phyloP scores from a whole-genome alignment of 2,113 vertebrate species.

The Cololabis saira region DNA sequence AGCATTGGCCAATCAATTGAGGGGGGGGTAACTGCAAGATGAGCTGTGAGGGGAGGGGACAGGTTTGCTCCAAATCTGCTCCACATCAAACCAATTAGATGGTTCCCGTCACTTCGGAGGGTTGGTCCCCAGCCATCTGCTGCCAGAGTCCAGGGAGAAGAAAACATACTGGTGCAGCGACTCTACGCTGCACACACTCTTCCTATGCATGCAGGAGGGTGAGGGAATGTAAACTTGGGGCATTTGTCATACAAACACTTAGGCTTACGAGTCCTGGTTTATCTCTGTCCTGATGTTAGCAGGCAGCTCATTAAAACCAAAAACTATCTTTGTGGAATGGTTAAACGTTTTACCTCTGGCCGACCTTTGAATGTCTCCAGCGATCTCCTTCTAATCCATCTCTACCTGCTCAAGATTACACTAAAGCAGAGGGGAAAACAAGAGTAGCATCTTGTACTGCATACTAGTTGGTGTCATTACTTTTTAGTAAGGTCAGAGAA shows the following conservation, averaged over 20 bases:
- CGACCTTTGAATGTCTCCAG: background rate
- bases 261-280: background rate
- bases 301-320: background rate
- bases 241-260: constrained; percentile 6
- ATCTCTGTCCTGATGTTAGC: background rate
- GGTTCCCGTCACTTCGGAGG: constrained; percentile 70
- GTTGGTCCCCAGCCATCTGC: constrained; percentile 77
- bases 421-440: no score
- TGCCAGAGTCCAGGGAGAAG: constrained; percentile 53
- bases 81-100: constrained; percentile 78
- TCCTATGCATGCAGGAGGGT: background rate
- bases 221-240: constrained; percentile 38
- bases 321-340: background rate
- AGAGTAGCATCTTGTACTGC: no score
- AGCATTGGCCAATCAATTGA: constrained; percentile 78
- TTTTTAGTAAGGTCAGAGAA: no score
- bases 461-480: no score
- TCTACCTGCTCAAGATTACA: background rate
- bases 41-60: constrained; percentile 62
- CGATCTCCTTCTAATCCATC: background rate
- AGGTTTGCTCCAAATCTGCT: constrained; percentile 75
- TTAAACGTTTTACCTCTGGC: background rate
- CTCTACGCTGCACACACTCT: constrained; percentile 24
- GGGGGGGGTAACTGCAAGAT: constrained; percentile 76
- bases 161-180: constrained; percentile 39